phyloP scores from a whole-genome alignment of 2,888 invertebrate species.

The Chesias legatella region DNA sequence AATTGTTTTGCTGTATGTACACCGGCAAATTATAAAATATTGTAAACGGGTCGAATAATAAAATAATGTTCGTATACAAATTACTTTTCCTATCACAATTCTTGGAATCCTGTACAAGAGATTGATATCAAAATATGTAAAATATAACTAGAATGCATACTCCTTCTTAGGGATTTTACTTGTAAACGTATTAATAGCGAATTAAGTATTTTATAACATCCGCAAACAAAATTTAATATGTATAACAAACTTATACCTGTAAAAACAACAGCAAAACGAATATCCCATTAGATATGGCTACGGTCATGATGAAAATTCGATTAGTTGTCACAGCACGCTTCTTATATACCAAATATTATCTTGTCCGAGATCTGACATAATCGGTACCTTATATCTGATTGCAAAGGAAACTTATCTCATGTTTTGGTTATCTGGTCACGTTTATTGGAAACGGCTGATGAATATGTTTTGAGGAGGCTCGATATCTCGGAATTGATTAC shows the following conservation, averaged over 20 bases:
- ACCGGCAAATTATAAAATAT: too few relatives aligned
- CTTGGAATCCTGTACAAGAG: too few relatives aligned
- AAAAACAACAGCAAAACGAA: conserved; percentile 42
- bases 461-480: conserved; percentile 18
- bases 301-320: conserved; percentile 54
- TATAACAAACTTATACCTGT: conserved; percentile 32
- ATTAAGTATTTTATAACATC: too few relatives aligned
- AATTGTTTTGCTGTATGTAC: too few relatives aligned
- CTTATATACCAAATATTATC: conserved; percentile 55
- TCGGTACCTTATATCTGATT: conserved; percentile 30
- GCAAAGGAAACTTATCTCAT: conserved; percentile 37
- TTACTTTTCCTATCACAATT: too few relatives aligned
- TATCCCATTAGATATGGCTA: conserved; percentile 40
- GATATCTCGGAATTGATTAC: conserved; percentile 10
- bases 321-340: conserved; percentile 34
- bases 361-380: conserved; percentile 38
- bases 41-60: too few relatives aligned
- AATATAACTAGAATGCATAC: too few relatives aligned
- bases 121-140: too few relatives aligned
- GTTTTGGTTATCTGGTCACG: conserved; percentile 41
- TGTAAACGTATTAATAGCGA: too few relatives aligned
- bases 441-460: conserved; percentile 31
- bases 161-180: too few relatives aligned
- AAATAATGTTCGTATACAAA: too few relatives aligned
- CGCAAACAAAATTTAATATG: not conserved